A percentile compares a stretch with the other conserved stretches of the same genome.
Evolutionary conservation across 2,888 invertebrate species (phyloP).

Genomic region (Anodontia alba): DNA sequence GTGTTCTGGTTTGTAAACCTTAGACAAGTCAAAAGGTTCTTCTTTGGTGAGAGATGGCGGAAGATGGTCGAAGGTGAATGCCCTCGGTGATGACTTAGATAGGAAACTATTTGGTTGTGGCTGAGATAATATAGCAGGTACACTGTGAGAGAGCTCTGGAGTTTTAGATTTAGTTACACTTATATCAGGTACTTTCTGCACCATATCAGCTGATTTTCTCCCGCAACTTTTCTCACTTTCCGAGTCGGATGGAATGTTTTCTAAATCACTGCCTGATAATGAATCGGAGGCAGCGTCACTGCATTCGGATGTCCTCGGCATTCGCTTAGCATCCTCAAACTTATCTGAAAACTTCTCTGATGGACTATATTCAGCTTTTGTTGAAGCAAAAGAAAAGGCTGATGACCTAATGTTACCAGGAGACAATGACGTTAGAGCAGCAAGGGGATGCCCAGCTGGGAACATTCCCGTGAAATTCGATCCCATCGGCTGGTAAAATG

Average conservation of each 20-base stretch:
- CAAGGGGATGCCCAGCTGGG: constrained; percentile 60
- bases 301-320: constrained; percentile 40
- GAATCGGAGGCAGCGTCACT: constrained; percentile 65
- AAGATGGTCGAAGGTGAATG: background rate
- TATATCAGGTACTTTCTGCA: background rate
- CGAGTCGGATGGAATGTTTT: constrained; percentile 73
- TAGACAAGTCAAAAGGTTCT: constrained; percentile 75
- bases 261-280: constrained; percentile 69
- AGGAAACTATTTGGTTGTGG: constrained; percentile 35
- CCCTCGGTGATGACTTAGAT: constrained; percentile 29
- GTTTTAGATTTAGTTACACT: constrained; percentile 25
- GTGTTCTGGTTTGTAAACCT: constrained; percentile 45
- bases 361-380: constrained; percentile 45
- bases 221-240: constrained; percentile 70
- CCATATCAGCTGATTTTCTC: constrained; percentile 20
- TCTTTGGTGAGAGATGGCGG: constrained; percentile 34
- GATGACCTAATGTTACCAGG: constrained; percentile 49
- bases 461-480: constrained; percentile 63
- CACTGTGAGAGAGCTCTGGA: constrained; percentile 32
- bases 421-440: constrained; percentile 55
- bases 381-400: constrained; percentile 49
- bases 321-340: constrained; percentile 33
- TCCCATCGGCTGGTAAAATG: constrained; percentile 77
- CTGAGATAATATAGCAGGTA: constrained; percentile 21
- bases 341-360: constrained; percentile 43